phyloP scores from a whole-genome alignment of 1,140 invertebrate genomes.

The Oreohelix idahoensis region DNA sequence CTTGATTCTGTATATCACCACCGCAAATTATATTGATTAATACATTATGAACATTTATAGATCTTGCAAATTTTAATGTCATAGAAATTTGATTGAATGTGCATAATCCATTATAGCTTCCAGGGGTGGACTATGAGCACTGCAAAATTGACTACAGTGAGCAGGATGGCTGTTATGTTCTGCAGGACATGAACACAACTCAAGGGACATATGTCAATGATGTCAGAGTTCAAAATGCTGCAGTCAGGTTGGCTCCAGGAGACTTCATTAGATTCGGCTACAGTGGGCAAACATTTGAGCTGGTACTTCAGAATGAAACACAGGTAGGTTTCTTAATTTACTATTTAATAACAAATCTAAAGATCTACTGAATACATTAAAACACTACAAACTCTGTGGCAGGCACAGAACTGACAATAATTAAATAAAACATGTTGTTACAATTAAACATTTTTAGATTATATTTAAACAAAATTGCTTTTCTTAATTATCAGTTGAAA shows the following conservation, averaged over 20 bases:
- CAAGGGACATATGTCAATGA: slow-evolving; percentile 74
- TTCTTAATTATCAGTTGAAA: no score
- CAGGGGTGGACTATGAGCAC: slow-evolving; percentile 70
- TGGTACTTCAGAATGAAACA: slow-evolving; percentile 55
- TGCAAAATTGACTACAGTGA: slow-evolving; percentile 72
- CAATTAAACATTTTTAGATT: no score
- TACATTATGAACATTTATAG: not conserved
- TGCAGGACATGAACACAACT: slow-evolving; percentile 72
- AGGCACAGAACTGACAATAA: no score
- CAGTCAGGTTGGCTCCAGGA: slow-evolving; percentile 69
- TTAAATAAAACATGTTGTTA: no score
- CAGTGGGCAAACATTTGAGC: slow-evolving; percentile 63
- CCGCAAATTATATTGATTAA: not conserved
- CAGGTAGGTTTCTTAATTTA: slow-evolving; percentile 4
- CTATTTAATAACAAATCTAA: no score
- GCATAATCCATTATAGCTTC: slow-evolving; percentile 50
- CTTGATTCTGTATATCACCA: no score
- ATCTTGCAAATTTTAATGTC: not conserved
- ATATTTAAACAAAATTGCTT: no score
- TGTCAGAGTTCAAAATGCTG: slow-evolving; percentile 72
- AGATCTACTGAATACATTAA: no score
- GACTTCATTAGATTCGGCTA: slow-evolving; percentile 72
- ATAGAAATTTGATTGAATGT: no score
- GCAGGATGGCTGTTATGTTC: slow-evolving; percentile 70
- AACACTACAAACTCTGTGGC: no score